Evolutionary conservation across 2,113 vertebrate species (phyloP).

Genomic region (Phoxinus phoxinus): DNA sequence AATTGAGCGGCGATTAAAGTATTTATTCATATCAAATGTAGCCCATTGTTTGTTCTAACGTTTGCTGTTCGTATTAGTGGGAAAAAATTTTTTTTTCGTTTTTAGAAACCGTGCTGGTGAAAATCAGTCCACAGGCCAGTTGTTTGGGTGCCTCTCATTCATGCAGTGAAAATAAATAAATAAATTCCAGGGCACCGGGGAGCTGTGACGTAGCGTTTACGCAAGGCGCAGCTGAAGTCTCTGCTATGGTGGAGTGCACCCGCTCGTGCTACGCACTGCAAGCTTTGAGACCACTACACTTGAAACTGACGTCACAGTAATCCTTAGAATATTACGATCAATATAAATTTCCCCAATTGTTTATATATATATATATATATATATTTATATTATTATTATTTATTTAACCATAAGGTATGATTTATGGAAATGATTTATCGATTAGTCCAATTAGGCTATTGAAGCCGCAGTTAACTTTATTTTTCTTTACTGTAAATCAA

Average conservation of each 20-base stretch:
- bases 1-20: not conserved
- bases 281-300: conserved; percentile 26
- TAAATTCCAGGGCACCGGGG: conserved; percentile 80
- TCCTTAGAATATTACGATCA: not conserved
- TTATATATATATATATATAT: too few relatives aligned
- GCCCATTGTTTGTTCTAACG: not conserved
- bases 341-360: not conserved
- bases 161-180: conserved; percentile 76
- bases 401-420: not conserved
- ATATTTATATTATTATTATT: too few relatives aligned
- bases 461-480: not conserved
- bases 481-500: not conserved
- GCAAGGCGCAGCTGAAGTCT: conserved; percentile 67
- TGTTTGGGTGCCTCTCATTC: conserved; percentile 75
- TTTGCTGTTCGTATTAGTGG: not conserved
- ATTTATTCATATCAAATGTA: not conserved
- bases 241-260: conserved; percentile 62
- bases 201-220: conserved; percentile 81
- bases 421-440: not conserved
- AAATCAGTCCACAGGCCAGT: conserved; percentile 59
- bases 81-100: not conserved
- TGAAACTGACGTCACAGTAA: conserved; percentile 50
- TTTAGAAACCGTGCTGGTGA: conserved; percentile 1
- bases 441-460: not conserved
- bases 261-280: conserved; percentile 45